phyloP scores from a whole-genome alignment of 2,797 vertebrate species.

The Melanotaenia nigrans region DNA sequence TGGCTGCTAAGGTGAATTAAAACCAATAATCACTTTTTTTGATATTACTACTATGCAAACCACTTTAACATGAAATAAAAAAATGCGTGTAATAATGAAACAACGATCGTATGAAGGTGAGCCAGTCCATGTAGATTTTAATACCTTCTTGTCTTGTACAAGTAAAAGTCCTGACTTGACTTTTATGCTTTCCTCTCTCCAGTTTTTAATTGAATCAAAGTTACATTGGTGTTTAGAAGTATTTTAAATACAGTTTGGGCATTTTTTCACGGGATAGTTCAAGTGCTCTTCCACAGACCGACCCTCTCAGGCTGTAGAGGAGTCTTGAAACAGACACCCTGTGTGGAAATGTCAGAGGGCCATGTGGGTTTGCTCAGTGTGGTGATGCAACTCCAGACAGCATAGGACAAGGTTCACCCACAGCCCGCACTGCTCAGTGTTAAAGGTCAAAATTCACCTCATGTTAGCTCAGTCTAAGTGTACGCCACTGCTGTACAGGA shows the following conservation, averaged over 20 bases:
- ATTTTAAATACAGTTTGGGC: neutral
- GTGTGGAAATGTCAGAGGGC: constrained; percentile 76
- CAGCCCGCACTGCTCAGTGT: neutral
- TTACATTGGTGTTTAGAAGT: neutral
- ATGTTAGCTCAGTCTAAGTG: neutral
- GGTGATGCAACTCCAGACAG: constrained; percentile 34
- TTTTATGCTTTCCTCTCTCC: too few species aligned
- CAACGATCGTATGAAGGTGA: neutral
- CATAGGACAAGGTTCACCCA: constrained; percentile 59
- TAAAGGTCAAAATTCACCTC: constrained; percentile 38
- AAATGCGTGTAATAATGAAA: too few species aligned
- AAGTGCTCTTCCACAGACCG: neutral
- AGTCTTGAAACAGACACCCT: constrained; percentile 63
- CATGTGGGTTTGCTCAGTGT: constrained; percentile 36
- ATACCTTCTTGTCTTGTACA: neutral
- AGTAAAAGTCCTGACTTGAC: too few species aligned
- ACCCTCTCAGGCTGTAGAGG: neutral
- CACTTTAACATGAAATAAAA: too few species aligned
- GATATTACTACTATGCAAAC: too few species aligned
- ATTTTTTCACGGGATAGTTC: neutral
- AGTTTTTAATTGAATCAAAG: neutral
- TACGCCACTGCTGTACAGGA: neutral
- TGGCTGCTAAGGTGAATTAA: too few species aligned
- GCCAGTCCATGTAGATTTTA: neutral
- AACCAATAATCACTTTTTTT: too few species aligned